A percentile compares a stretch with the other conserved stretches of the same genome.
Conservation (phyloP, 1,140 invertebrate genomes). For the Drosophila sulfurigaster region DNA sequence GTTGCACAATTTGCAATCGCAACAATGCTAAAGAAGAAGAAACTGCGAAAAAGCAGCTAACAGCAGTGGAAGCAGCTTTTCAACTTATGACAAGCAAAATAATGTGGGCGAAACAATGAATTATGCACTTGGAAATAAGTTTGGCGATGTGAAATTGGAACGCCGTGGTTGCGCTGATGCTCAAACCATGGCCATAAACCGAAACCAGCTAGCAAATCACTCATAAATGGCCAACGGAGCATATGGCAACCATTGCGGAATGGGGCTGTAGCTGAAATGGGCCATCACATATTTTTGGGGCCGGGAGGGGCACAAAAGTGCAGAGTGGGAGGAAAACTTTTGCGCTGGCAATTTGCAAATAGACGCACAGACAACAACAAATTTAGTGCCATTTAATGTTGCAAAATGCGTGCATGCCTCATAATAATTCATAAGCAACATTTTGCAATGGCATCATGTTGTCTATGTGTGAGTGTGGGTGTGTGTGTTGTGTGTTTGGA, state of each 20-base stretch:
- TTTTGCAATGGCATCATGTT: slow-evolving; percentile 66
- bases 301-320: not conserved
- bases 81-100: slow-evolving; percentile 80
- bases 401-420: slow-evolving; percentile 78
- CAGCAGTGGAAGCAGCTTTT: slow-evolving; percentile 46
- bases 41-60: too few species aligned
- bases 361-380: slow-evolving; percentile 72
- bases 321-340: slow-evolving; percentile 49
- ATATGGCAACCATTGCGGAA: slow-evolving; percentile 30
- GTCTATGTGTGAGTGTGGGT: slow-evolving; percentile 10
- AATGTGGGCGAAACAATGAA: slow-evolving; percentile 82
- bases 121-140: slow-evolving; percentile 82
- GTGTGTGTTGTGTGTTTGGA: slow-evolving; percentile 37
- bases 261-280: not conserved
- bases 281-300: slow-evolving; percentile 13
- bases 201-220: slow-evolving; percentile 76
- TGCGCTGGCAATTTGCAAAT: slow-evolving; percentile 72
- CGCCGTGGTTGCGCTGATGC: slow-evolving; percentile 58
- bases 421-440: slow-evolving; percentile 84
- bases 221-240: slow-evolving; percentile 73
- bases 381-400: slow-evolving; percentile 80
- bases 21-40: not conserved
- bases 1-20: slow-evolving; percentile 20
- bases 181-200: slow-evolving; percentile 37
- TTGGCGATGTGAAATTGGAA: slow-evolving; percentile 70